Evolutionary conservation across 2,797 vertebrate species (phyloP).

Genomic region (Mycteria americana): DNA sequence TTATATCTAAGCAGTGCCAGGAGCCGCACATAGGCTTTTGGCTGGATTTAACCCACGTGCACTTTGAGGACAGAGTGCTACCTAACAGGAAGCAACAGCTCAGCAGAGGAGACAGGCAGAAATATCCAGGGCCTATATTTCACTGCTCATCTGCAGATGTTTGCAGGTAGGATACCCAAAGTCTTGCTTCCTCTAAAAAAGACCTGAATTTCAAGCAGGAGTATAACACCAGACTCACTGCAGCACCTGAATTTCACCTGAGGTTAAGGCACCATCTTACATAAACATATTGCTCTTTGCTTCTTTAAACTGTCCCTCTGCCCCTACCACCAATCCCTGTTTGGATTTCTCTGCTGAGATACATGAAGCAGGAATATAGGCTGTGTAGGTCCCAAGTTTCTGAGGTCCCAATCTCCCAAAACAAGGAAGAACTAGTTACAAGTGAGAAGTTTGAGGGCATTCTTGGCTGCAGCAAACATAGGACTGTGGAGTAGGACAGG

Average conservation of each 20-base stretch:
- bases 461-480: background rate
- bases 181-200: background rate
- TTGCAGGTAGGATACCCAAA: background rate
- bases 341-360: background rate
- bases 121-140: background rate
- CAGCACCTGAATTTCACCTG: background rate
- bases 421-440: background rate
- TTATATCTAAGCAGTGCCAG: background rate
- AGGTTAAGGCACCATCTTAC: background rate
- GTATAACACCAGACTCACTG: background rate
- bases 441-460: background rate
- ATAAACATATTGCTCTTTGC: background rate
- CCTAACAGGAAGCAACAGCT: background rate
- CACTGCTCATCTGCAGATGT: background rate
- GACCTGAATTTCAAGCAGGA: background rate
- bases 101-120: background rate
- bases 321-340: background rate
- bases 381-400: background rate
- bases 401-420: background rate
- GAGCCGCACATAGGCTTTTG: background rate
- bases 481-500: background rate
- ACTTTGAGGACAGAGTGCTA: background rate
- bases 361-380: background rate
- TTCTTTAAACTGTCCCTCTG: background rate
- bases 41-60: background rate